These are phyloP conservation scores for Zaprionus davidi DNA, from an alignment of 1,140 invertebrate species.

Conservation along the genomic window DNA sequence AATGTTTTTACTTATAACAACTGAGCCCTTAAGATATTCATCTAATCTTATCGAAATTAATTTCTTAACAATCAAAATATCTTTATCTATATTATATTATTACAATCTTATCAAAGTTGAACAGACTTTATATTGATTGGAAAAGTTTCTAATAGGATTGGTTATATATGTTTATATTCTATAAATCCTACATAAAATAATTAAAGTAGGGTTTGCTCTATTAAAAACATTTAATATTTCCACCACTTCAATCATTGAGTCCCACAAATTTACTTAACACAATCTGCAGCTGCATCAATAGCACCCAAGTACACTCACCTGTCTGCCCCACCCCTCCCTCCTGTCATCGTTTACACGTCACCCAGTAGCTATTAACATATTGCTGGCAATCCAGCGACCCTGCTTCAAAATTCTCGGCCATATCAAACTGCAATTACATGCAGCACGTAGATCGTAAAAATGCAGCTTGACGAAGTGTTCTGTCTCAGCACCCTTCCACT, in stretches of 20 bases:
- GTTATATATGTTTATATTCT: background rate
- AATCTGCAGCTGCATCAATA: background rate
- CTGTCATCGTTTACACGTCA: background rate
- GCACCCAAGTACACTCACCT: background rate
- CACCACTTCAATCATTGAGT: background rate
- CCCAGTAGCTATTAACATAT: conserved; percentile 25
- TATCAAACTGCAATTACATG: conserved; percentile 66
- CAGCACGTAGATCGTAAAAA: conserved; percentile 70
- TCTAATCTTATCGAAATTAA: too few species aligned
- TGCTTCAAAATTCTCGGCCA: conserved; percentile 55
- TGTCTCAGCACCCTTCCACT: conserved; percentile 27
- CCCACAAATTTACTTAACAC: background rate
- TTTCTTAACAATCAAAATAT: too few species aligned
- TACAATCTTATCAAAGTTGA: background rate
- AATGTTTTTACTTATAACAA: too few species aligned
- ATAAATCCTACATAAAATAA: background rate
- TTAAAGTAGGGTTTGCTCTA: background rate
- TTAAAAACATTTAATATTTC: too few species aligned
- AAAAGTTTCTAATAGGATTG: background rate
- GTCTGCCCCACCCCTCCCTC: too few species aligned
- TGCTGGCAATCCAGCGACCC: conserved; percentile 20
- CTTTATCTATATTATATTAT: too few species aligned
- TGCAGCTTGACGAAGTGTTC: conserved; percentile 8
- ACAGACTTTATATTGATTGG: background rate
- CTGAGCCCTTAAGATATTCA: too few species aligned